Base-by-base conservation (phyloP, 2,888 invertebrate genomes). In the Polylopha cassiicola region DNA sequence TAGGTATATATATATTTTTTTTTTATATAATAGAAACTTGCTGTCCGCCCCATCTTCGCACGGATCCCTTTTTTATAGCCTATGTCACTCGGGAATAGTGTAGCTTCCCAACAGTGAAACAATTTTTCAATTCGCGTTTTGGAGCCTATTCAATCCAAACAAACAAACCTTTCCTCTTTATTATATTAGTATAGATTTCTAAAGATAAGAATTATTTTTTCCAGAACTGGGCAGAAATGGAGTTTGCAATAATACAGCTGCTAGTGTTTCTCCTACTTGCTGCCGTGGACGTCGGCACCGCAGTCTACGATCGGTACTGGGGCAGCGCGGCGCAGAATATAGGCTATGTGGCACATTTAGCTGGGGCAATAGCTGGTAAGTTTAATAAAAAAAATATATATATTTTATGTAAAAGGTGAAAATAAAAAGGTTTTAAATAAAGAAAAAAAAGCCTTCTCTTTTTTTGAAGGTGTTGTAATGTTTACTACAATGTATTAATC, bases 181-280 rank as follows among this genome's bases (percentile, higher is more conserved):
- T 22, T 4, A 22, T 22, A 9, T 10, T 7, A 10, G 2, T 15
- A 4, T 21, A n/a, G 11, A 2, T 38, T 34, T 27, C 10, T 13
- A 16, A 38, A 20, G 6, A 3, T 2, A 7, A 30, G 15, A 6
- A 15, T 20, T 5, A 37, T 44, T 15, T 55, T 32, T 85, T 86
- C 18, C 79, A 96, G 95, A 99, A 99, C 75, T 99, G 97, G 95
- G 87, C 89, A 8, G 97, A 99, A 80, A 99, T 99, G 99, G 95
- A 97, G 62, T 96, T 92, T 67, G 95, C 96, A 1, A 88, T 93
- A 49, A 87, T 95, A 4, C 95, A 98, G 61, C 85, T 98, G 13
- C 66, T 94, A 4, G 89, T 97, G 10, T 94, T 99, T 65, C 55
- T 95, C 0, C 72, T 95, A 4, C 88, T 98, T 48, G 93, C 94